Conservation (phyloP, 1,140 invertebrate species). For the Probaryconus sp. region DNA sequence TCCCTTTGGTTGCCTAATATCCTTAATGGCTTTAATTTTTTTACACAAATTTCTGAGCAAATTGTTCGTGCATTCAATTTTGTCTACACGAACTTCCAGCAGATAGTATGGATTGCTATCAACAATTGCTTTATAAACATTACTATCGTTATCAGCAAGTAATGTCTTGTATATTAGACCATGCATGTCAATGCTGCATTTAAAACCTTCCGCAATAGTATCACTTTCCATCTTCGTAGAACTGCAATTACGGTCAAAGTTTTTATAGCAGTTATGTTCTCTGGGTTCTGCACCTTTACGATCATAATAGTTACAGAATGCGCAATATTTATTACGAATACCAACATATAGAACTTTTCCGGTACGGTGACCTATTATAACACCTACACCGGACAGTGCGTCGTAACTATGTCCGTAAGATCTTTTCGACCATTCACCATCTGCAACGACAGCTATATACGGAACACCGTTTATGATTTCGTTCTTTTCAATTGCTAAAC, state of each 20-base stretch:
- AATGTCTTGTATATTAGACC: conserved; percentile 46
- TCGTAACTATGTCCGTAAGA: conserved; percentile 64
- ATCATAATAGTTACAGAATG: neutral
- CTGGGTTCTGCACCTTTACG: neutral
- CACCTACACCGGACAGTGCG: conserved; percentile 64
- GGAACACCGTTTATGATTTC: conserved; percentile 67
- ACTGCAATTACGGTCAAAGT: neutral
- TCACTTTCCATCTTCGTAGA: conserved; percentile 21
- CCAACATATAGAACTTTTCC: conserved; percentile 68
- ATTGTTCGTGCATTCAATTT: conserved; percentile 19
- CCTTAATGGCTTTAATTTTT: neutral
- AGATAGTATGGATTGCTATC: conserved; percentile 65
- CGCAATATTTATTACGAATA: conserved; percentile 71
- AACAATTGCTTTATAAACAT: conserved; percentile 28
- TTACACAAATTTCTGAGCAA: conserved; percentile 18
- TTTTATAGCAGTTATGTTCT: conserved; percentile 14
- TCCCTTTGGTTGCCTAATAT: conserved; percentile 3
- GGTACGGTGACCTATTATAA: conserved; percentile 63
- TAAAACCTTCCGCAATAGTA: conserved; percentile 60
- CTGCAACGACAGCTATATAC: conserved; percentile 66
- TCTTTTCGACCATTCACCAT: conserved; percentile 68
- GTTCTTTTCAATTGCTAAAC: conserved; percentile 56
- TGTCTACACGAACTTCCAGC: neutral
- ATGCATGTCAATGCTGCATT: conserved; percentile 61
- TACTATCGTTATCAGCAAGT: conserved; percentile 59